Evolutionary conservation across 2,113 vertebrate species (phyloP).

Genomic region (Esox niger): DNA sequence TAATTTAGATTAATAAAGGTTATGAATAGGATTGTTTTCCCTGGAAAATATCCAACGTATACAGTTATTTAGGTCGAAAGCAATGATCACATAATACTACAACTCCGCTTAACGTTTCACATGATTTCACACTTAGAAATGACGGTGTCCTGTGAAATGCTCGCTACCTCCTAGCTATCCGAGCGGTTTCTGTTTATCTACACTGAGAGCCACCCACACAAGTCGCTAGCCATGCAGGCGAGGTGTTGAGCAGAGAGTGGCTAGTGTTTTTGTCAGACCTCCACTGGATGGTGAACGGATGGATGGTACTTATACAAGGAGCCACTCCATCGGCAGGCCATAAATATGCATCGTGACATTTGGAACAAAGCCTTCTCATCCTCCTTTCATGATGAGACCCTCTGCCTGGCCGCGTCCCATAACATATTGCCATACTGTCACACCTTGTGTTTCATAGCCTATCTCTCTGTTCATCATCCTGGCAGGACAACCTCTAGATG

Average conservation of each 20-base stretch:
- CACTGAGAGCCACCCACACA: slow-evolving; percentile 48
- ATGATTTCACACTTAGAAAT: no score
- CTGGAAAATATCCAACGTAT: no score
- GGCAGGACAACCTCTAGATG: slow-evolving; percentile 69
- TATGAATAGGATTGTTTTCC: no score
- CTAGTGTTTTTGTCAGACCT: slow-evolving; percentile 64
- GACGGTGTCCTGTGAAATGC: no score
- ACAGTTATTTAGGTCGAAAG: no score
- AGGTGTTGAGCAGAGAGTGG: slow-evolving; percentile 65
- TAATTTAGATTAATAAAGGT: no score
- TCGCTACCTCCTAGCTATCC: no score
- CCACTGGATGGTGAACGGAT: slow-evolving; percentile 59
- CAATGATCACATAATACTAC: slow-evolving; percentile 42
- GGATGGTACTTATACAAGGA: slow-evolving; percentile 74
- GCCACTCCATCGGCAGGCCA: slow-evolving; percentile 68
- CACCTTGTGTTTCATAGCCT: slow-evolving; percentile 74
- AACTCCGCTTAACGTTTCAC: slow-evolving; percentile 25
- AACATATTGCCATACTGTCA: slow-evolving; percentile 75
- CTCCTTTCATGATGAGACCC: slow-evolving; percentile 76
- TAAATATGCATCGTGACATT: slow-evolving; percentile 85
- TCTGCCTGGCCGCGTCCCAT: slow-evolving; percentile 61
- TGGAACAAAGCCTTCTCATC: slow-evolving; percentile 79
- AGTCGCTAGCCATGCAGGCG: slow-evolving; percentile 46
- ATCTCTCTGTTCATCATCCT: slow-evolving; percentile 74
- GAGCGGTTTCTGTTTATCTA: slow-evolving; percentile 39